phyloP scores from a whole-genome alignment of 1,140 invertebrate species.

The Muscidifurax raptorellus region DNA sequence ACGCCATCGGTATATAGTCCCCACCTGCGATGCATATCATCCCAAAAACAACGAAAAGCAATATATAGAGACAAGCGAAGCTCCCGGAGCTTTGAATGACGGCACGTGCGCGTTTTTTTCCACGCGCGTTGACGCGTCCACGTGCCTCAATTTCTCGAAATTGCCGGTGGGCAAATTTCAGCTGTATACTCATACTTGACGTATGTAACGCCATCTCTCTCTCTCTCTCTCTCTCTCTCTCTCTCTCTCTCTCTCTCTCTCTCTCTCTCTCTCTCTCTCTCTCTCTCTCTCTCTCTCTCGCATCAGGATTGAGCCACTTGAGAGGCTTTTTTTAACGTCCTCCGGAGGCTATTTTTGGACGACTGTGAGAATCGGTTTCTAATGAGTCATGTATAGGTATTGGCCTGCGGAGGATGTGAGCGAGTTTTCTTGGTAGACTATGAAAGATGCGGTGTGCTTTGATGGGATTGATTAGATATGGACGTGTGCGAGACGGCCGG shows the following conservation, averaged over 20 bases:
- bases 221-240: too few species aligned
- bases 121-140: background rate
- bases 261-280: background rate
- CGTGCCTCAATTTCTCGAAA: background rate
- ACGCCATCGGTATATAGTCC: background rate
- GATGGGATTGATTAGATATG: background rate
- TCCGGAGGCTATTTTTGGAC: background rate
- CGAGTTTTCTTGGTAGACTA: background rate
- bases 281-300: background rate
- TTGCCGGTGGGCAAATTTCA: background rate
- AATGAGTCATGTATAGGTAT: background rate
- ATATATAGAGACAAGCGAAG: background rate
- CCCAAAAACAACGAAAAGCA: background rate
- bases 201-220: background rate
- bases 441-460: background rate
- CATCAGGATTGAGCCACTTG: background rate
- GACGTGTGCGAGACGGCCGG: background rate
- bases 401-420: background rate
- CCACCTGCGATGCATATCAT: background rate
- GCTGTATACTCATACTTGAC: background rate
- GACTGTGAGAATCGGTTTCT: background rate
- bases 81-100: background rate
- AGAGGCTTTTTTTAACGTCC: background rate
- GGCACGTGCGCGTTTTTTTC: conserved; percentile 29
- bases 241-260: too few species aligned